Evolutionary conservation across 2,113 vertebrate genomes (phyloP).

Genomic region (Arvicanthis niloticus): DNA sequence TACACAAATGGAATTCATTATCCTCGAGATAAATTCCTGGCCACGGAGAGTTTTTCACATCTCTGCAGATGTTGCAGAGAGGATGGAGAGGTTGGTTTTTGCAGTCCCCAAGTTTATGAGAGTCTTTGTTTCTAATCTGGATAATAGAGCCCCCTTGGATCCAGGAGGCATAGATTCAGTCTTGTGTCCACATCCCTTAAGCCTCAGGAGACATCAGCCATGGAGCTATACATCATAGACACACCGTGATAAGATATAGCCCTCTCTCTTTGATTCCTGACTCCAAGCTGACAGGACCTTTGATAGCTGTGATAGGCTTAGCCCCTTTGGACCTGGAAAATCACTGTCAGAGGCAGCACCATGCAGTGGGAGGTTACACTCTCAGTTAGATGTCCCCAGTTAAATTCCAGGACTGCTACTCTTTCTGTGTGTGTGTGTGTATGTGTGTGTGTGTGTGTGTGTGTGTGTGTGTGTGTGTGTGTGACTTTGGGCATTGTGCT

Average conservation of each 20-base stretch:
- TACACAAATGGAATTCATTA: neutral
- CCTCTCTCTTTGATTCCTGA: neutral
- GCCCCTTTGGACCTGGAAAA: no score
- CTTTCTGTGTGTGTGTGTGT: no score
- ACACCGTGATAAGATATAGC: neutral
- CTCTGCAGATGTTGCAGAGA: neutral
- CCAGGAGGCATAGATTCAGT: neutral
- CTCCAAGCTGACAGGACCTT: neutral
- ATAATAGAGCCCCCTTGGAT: neutral
- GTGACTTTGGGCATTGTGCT: neutral
- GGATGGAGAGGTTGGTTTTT: neutral
- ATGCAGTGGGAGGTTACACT: neutral
- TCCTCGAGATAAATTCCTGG: neutral
- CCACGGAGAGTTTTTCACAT: neutral
- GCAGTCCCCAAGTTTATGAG: neutral
- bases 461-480: neutral
- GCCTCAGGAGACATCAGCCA: neutral
- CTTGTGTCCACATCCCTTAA: neutral
- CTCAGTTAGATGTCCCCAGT: neutral
- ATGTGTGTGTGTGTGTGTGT: neutral
- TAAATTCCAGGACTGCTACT: neutral
- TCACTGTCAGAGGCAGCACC: neutral
- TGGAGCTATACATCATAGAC: neutral
- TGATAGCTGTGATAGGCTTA: neutral
- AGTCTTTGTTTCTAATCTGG: neutral